Base-by-base conservation (phyloP, 2,888 invertebrate genomes). In the Deilephila porcellus region DNA sequence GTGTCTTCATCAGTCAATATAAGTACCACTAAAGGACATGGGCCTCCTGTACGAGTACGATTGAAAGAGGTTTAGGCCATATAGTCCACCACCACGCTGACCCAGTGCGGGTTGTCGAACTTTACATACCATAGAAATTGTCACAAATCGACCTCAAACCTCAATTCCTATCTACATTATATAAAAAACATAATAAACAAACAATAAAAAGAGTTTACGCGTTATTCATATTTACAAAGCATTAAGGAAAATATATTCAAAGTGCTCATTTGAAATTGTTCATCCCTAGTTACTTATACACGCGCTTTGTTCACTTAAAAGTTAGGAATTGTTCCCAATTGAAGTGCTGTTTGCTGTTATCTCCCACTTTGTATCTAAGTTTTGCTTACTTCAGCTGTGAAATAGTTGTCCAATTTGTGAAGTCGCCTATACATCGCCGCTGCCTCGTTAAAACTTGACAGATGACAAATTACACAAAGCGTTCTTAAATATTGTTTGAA, bases 271-370 rank as follows among this genome's bases (percentile, higher is more conserved):
- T 45, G n/a, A 56, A 56, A n/a, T 56, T n/a, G 56, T n/a, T n/a
- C n/a, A n/a, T 56, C 56, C 56, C 56, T 56, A 1, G 56, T 17
- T 56, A n/a, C 56, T 17, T n/a, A 6, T 52, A 52, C 52, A 52
- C 56, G 19, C 56, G 56, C 56, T 56, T 56, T 56, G 56, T 56
- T 56, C 56, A 56, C 56, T 56, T 56, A 56, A 56, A 56, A 56
- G 56, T 56, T 56, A n/a, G 56, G 56, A 56, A 56, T 56, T 56
- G 56, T 56, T 56, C 45, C 56, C 56, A n/a, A 56, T 56, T 56
- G 56, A 56, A 56, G 56, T 56, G n/a, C 56, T 56, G 56, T 56
- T 56, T 56, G 56, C 56, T 56, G 56, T 56, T 56, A 56, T 56
- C 56, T 56, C 56, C 56, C 56, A 56, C 56, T 56, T 56, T 56